Percentiles rank a stretch among this genome's conserved stretches.
phyloP scores from a whole-genome alignment of 2,797 vertebrate species.

The Borostomias antarcticus region DNA sequence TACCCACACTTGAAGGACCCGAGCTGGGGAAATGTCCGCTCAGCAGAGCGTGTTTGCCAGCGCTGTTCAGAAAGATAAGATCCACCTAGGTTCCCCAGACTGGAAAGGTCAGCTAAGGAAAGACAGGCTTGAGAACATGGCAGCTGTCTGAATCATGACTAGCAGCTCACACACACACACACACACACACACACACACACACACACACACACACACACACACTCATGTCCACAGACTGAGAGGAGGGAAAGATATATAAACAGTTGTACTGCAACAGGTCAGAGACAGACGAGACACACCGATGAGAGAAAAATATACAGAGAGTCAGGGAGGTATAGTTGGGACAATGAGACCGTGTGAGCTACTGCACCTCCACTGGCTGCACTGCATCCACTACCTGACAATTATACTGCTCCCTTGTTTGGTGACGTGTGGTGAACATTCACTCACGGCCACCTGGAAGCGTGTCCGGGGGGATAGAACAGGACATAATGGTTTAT shows the following conservation, averaged over 20 bases:
- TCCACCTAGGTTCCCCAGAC: conserved; percentile 12
- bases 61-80: too few species aligned
- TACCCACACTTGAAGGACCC: too few species aligned
- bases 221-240: neutral
- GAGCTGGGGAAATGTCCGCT: too few species aligned
- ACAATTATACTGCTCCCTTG: neutral
- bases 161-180: neutral
- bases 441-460: neutral
- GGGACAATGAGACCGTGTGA: neutral
- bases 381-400: neutral
- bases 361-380: neutral
- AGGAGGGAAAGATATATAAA: neutral
- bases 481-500: conserved; percentile 7
- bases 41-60: too few species aligned
- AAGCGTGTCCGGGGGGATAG: neutral
- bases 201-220: conserved; percentile 1
- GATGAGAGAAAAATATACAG: neutral
- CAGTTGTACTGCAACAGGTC: neutral
- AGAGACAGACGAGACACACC: neutral
- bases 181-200: conserved; percentile 1
- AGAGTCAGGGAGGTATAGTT: neutral
- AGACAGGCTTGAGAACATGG: conserved; percentile 5
- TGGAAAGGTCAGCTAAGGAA: conserved; percentile 8
- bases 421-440: conserved; percentile 9
- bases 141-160: neutral